Percentiles rank a stretch among this genome's conserved stretches.
Evolutionary conservation across 2,888 invertebrate genomes (phyloP).

Genomic region (Drosophila conformis): DNA sequence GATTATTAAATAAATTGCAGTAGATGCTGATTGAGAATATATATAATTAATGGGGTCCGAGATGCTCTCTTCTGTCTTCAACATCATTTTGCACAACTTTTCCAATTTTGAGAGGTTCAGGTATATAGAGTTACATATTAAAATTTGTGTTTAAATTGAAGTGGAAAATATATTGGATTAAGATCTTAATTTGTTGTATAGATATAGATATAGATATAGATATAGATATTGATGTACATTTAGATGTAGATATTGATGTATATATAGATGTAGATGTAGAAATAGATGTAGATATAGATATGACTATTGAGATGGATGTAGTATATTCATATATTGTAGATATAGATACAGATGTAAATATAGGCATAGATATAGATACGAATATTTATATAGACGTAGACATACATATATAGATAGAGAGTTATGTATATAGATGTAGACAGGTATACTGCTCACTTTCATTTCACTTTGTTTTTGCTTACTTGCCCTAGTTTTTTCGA

Average conservation of each 20-base stretch:
- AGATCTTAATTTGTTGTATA: no score
- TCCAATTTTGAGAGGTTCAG: background rate
- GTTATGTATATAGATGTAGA: background rate
- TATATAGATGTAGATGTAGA: no score
- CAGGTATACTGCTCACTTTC: background rate
- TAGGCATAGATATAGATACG: background rate
- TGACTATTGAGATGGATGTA: no score
- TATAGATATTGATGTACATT: background rate
- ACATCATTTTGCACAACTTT: background rate
- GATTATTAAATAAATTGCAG: background rate
- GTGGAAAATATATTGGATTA: no score
- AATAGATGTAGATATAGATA: background rate
- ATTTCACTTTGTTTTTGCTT: background rate
- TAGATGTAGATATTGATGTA: no score
- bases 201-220: background rate
- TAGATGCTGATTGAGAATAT: background rate
- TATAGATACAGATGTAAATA: no score
- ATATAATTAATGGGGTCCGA: background rate
- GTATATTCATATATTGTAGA: no score
- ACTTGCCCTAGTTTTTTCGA: background rate
- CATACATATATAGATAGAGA: no score
- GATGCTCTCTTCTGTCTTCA: background rate
- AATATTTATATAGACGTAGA: background rate
- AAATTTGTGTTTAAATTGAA: no score
- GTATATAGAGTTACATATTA: background rate